Evolutionary conservation across 2,113 vertebrate genomes (phyloP), one percentile per base, ranked within the genome.

Genomic region (Caranx melampygus): DNA sequence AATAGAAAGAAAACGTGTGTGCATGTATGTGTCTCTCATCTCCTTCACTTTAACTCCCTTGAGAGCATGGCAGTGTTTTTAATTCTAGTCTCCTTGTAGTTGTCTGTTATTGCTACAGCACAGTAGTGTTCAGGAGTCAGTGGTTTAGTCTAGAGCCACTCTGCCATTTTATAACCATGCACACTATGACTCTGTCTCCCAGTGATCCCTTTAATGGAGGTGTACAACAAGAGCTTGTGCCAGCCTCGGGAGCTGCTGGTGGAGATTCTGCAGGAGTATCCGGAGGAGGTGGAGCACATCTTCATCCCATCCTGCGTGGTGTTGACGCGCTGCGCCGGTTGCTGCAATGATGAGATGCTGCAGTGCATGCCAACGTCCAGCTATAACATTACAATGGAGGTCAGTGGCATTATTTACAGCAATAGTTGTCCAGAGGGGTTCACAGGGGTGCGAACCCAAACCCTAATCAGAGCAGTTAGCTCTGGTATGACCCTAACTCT

Each of bases 241-340:
- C 95, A 95, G 88, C 95, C 97, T 0, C 95, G 98, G 49, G 98
- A 99, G 93, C 92, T 96, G 75, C 95, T 99, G 94, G 97, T 99
- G 90, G 97, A 99, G 88, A 97, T 99, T 90, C 95, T 97, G 88
- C 96, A 98, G 92, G 98, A 99, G 90, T 98, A 99, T 72, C 97
- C 98, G 0, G 97, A 98, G 16, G 97, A 99, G 84, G 96, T 98
- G 58, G 97, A 99, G 86, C 96, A 97, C 91, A 97, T 99, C 93
- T 99, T 97, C 93, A 97, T 97, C 91, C 98, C 98, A 0, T 98
- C 98, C 90, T 99, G 98, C 16, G 98, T 99, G 82, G 96, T 97
- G 83, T 92, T 99, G 81, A 96, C 94, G 90, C 96, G 97, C 83
- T 99, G 98, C 18, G 97, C 95, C 0, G 98, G 98, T 82, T 99